These are phyloP conservation scores for Mycteria americana DNA, from an alignment of 2,797 vertebrate species.

Conservation along the genomic window DNA sequence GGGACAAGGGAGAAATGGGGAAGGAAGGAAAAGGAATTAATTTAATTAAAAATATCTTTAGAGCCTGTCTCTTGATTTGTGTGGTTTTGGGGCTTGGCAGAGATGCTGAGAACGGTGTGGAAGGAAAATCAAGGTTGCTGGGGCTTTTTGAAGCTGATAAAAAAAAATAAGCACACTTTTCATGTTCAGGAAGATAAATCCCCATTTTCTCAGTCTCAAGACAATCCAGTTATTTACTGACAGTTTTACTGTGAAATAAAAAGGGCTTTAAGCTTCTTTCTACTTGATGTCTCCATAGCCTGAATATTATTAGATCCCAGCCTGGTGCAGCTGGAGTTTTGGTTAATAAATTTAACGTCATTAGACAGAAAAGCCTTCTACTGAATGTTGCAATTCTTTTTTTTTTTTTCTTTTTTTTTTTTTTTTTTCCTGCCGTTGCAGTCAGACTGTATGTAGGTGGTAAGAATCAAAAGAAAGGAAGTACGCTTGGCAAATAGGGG, in stretches of 20 bases:
- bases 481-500: conserved; percentile 48
- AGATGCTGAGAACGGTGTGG: conserved; percentile 53
- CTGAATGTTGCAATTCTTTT: conserved; percentile 45
- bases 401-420: neutral
- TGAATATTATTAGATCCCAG: conserved; percentile 70
- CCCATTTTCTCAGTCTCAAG: conserved; percentile 68
- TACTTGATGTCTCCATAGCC: conserved; percentile 63
- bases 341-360: conserved; percentile 68
- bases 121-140: conserved; percentile 61
- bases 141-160: conserved; percentile 56
- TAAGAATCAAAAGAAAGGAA: conserved; percentile 68
- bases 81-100: conserved; percentile 68
- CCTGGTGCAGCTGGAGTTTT: conserved; percentile 62
- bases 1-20: conserved; percentile 50
- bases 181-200: conserved; percentile 64
- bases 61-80: conserved; percentile 63
- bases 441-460: conserved; percentile 47
- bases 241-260: conserved; percentile 66
- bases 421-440: neutral
- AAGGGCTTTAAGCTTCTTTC: conserved; percentile 67
- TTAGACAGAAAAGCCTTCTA: conserved; percentile 59
- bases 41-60: conserved; percentile 72
- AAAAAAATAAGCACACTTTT: conserved; percentile 62
- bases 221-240: conserved; percentile 71
- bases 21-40: conserved; percentile 68